Base-by-base conservation (phyloP, 2,797 vertebrate genomes). In the Helicolenus hilgendorfi region DNA sequence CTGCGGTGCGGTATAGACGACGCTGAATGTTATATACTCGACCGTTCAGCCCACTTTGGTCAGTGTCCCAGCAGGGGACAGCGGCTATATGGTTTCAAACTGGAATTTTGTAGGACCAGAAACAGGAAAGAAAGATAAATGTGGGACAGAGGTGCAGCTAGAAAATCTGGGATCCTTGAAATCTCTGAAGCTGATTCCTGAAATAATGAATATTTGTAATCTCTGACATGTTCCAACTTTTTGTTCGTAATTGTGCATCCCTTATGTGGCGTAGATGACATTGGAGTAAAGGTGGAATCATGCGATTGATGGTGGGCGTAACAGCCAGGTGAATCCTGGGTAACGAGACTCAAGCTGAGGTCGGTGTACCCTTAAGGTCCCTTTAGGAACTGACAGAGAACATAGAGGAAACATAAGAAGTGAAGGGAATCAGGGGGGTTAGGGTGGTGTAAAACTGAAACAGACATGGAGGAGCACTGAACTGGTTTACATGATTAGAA, bases 1-100 rank as follows among this genome's bases (percentile, higher is more conserved):
- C 86, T 85, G 88, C 5, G 79, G 35, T 26, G 87, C 7, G 77
- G 35, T 67, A 24, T 24, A 24, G 75, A 87, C 69, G 10, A 33
- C n/a, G 53, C 55, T 78, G 76, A 55, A 64, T 72, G 72, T 74
- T 80, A 72, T 83, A 83, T 56, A 24, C 60, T 56, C 3, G 2
- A 62, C 49, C 10, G 1, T 49, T 71, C 38, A 59, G 64, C 78
- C 78, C 85, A 74, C 72, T 89, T 81, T 90, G 79, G 85, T 84
- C 88, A 49, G 15, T 33, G 14, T 65, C 60, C 78, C 41, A 76
- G 11, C 62, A 75, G 91, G 71, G 14, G 49, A 75, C 1, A 13
- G 63, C 72, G 2, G 49, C 49, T 56, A n/a, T 2, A 6, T 74
- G 58, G 79, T 82, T 87, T 81, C 36, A 71, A 80, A 72, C n/a